Conservation (phyloP, 1,140 invertebrate genomes). For the Popillia japonica region DNA sequence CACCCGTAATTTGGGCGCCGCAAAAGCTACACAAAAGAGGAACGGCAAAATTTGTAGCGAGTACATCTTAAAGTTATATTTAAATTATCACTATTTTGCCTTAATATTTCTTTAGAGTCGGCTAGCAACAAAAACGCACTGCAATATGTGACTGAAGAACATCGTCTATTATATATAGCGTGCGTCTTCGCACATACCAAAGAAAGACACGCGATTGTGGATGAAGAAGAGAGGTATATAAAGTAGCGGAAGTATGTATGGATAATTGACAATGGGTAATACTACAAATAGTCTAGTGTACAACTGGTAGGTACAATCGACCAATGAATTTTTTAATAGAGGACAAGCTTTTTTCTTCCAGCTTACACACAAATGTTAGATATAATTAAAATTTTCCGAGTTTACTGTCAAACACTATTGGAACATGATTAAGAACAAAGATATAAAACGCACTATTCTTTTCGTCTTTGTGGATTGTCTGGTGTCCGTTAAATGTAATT, state of each 20-base stretch:
- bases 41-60: conserved; percentile 7
- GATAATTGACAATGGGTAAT: conserved; percentile 16
- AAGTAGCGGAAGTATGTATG: conserved; percentile 28
- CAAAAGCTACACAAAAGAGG: conserved; percentile 23
- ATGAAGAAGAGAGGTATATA: conserved; percentile 28
- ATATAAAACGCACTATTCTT: not conserved
- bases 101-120: conserved; percentile 12
- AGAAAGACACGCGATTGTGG: conserved; percentile 34
- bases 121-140: conserved; percentile 24
- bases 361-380: not conserved
- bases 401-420: not conserved
- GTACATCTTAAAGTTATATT: conserved; percentile 26
- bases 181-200: conserved; percentile 26
- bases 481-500: not conserved
- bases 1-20: conserved; percentile 36
- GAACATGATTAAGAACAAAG: not conserved
- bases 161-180: conserved; percentile 37
- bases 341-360: conserved; percentile 3
- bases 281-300: conserved; percentile 28
- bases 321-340: not conserved
- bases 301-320: conserved; percentile 22
- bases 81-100: not conserved
- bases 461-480: not conserved
- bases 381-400: not conserved
- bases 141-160: conserved; percentile 32